phyloP scores from a whole-genome alignment of 2,888 invertebrate genomes.

The Eupithecia centaureata region DNA sequence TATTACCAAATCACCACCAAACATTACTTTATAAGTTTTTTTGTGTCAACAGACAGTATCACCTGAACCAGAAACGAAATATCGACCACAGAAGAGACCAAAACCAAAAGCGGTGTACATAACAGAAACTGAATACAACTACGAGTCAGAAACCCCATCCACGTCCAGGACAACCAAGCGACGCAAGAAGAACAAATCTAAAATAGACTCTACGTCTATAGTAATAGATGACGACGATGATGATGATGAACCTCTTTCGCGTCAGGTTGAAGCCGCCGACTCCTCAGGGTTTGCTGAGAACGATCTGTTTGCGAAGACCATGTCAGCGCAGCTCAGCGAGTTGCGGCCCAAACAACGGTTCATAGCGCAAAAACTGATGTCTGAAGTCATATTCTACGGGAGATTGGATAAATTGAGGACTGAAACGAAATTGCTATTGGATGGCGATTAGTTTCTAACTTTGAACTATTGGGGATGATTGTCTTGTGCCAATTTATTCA shows the following conservation, averaged over 20 bases:
- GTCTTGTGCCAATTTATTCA: neutral
- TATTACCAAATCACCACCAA: neutral
- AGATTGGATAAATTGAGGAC: slow-evolving; percentile 50
- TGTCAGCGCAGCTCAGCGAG: slow-evolving; percentile 52
- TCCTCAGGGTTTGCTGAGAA: slow-evolving; percentile 11
- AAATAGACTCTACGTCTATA: neutral
- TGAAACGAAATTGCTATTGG: slow-evolving; percentile 31
- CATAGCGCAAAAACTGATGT: slow-evolving; percentile 60
- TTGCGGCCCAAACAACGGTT: slow-evolving; percentile 48
- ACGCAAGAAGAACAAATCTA: neutral
- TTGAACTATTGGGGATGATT: neutral
- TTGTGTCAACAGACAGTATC: neutral
- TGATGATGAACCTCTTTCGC: neutral
- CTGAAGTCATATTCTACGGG: slow-evolving; percentile 55
- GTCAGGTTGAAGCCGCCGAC: neutral
- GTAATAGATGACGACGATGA: neutral
- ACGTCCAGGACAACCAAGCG: neutral
- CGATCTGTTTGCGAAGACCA: slow-evolving; percentile 44
- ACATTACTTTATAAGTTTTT: neutral
- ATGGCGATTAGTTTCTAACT: neutral
- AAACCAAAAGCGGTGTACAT: neutral
- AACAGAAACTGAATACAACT: neutral
- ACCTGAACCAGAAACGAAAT: neutral
- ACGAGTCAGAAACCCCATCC: neutral
- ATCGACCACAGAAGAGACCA: neutral